phyloP scores from a whole-genome alignment of 2,113 vertebrate species.

The Bagarius yarrelli region DNA sequence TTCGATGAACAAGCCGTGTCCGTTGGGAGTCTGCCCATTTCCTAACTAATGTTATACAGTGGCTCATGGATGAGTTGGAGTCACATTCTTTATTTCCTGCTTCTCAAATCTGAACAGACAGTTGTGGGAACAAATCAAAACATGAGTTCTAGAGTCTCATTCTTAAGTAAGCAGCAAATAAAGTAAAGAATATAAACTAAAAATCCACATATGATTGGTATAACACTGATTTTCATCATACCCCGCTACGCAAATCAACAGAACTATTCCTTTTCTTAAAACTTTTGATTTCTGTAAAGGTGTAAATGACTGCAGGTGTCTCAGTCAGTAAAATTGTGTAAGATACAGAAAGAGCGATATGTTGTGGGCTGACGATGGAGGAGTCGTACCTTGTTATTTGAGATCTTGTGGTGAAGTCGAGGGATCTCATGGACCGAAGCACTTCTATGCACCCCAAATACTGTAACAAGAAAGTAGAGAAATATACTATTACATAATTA shows the following conservation, averaged over 20 bases:
- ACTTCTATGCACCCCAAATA: constrained; percentile 80
- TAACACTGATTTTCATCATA: not conserved
- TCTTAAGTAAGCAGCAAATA: not conserved
- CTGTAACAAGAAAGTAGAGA: constrained; percentile 61
- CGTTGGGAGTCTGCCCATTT: constrained; percentile 25
- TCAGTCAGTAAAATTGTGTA: not conserved
- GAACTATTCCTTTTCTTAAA: not conserved
- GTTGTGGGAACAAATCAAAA: not conserved
- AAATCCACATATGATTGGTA: not conserved
- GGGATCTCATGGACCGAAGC: constrained; percentile 79
- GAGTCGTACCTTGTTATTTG: constrained; percentile 75
- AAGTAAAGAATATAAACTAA: not conserved
- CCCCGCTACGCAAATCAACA: not conserved
- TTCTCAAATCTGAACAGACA: constrained; percentile 14
- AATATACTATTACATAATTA: not conserved
- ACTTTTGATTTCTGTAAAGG: not conserved
- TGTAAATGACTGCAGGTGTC: not conserved
- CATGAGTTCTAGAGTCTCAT: not conserved
- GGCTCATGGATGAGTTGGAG: constrained; percentile 36
- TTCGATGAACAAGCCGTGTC: constrained; percentile 49
- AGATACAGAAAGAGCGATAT: not conserved
- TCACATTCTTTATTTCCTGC: not conserved
- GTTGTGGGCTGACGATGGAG: not conserved
- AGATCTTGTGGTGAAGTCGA: constrained; percentile 78
- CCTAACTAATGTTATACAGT: constrained; percentile 30